Evolutionary conservation across 2,888 invertebrate species (phyloP), one percentile per base, ranked within the genome.

Genomic region (Agrotis exclamationis): DNA sequence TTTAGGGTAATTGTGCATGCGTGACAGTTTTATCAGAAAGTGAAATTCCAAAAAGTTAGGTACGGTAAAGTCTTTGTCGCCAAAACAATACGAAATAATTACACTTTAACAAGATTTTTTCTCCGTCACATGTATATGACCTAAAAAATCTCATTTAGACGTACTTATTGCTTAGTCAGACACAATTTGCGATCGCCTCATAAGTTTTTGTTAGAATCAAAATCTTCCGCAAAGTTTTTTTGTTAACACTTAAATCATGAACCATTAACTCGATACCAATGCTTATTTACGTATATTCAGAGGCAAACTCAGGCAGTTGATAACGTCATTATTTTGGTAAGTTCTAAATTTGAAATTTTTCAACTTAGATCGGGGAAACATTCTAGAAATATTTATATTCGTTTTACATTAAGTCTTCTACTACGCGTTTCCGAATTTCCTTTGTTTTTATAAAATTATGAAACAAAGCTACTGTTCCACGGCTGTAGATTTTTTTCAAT

Each of bases 141-240:
- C 45, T 44, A 77, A 60, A 76, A 76, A 73, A 74, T 57, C 50
- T 24, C 2, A 33, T 63, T 57, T 57, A 54, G 22, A 56, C 33
- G n/a, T 65, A 63, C 58, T 59, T 59, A 70, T 66, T 63, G 67
- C 65, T 66, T 63, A 67, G 60, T 75, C 84, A 77, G 69, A 66
- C 64, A 69, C 73, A 75, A 85, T 79, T 86, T 77, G 76, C 81
- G 74, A 74, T 71, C 77, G 73, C 60, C 67, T 84, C 69, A 65
- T 47, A 85, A 76, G 76, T 90, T 90, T 90, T 90, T 90, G 82
- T 82, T 60, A 71, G 80, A 83, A n/a, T n/a, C n/a, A n/a, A n/a
- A 76, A 79, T 75, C 71, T 82, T 77, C 82, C 84, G 79, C n/a
- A n/a, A 53, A 45, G 53, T 56, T 76, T 79, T 86, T 86, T 71